A percentile compares a stretch with the other conserved stretches of the same genome.
phyloP scores from a whole-genome alignment of 2,797 vertebrate genomes.

The Australoheros facetus region DNA sequence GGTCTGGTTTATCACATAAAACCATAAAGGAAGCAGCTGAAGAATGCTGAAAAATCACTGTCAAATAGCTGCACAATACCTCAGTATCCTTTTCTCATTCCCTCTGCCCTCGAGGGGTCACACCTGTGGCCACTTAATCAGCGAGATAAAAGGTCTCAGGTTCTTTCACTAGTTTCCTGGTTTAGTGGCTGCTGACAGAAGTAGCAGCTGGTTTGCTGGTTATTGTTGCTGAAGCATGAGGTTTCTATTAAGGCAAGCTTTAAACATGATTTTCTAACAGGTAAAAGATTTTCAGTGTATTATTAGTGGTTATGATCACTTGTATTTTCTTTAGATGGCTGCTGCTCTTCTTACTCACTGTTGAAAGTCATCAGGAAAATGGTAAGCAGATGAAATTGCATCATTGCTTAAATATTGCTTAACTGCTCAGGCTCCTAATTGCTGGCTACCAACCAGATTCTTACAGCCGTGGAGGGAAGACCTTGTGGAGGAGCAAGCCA shows the following conservation, averaged over 20 bases:
- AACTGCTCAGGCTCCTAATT: neutral
- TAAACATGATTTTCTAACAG: neutral
- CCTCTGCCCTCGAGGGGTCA: no score
- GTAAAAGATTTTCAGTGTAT: neutral
- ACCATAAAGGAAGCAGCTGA: neutral
- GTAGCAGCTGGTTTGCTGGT: neutral
- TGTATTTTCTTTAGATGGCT: neutral
- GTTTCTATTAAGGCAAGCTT: slow-evolving; percentile 8
- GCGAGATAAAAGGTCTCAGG: neutral
- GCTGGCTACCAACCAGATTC: neutral
- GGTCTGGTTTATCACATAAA: no score
- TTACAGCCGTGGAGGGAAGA: neutral
- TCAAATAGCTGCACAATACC: neutral
- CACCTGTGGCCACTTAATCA: neutral
- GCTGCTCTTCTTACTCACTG: neutral
- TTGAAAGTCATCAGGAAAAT: neutral
- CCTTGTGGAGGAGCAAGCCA: neutral
- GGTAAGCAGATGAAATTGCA: neutral
- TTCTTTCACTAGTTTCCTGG: neutral
- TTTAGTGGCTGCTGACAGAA: neutral
- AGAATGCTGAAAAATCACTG: neutral
- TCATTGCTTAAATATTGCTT: neutral
- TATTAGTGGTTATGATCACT: neutral
- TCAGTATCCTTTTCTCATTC: neutral
- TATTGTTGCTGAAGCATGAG: slow-evolving; percentile 24